Evolutionary conservation across 2,797 vertebrate species (phyloP).

Genomic region (Martes flavigula): DNA sequence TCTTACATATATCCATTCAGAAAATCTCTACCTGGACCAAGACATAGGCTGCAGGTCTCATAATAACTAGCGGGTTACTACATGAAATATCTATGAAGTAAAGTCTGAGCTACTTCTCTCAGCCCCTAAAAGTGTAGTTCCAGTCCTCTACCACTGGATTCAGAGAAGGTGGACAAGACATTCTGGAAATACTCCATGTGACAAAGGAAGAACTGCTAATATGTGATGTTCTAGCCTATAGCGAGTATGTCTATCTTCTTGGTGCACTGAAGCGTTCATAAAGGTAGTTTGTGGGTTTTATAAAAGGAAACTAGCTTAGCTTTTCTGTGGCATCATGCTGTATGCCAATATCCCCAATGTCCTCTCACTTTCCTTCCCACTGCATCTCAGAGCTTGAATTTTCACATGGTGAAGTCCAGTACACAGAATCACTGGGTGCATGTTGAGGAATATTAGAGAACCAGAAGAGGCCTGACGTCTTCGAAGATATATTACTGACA

Average conservation of each 20-base stretch:
- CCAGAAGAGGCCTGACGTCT: not conserved
- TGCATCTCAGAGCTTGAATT: not conserved
- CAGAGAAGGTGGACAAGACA: not conserved
- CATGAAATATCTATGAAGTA: not conserved
- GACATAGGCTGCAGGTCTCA: not conserved
- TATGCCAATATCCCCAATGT: not conserved
- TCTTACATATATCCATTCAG: not conserved
- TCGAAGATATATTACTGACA: not conserved
- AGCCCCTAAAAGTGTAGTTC: not conserved
- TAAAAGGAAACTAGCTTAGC: not conserved
- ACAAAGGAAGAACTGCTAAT: not conserved
- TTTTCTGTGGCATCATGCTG: not conserved
- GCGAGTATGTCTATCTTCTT: not conserved
- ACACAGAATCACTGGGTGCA: not conserved
- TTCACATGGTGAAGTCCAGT: not conserved
- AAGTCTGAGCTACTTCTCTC: not conserved
- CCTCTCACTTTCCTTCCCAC: not conserved
- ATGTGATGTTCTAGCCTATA: not conserved
- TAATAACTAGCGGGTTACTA: not conserved
- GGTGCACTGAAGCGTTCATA: not conserved
- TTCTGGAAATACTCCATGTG: not conserved
- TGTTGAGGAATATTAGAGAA: not conserved
- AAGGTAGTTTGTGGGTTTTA: not conserved
- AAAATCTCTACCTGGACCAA: not conserved
- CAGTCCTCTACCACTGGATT: not conserved